phyloP scores from a whole-genome alignment of 2,113 vertebrate species.

The Coptodon bakossiorum region DNA sequence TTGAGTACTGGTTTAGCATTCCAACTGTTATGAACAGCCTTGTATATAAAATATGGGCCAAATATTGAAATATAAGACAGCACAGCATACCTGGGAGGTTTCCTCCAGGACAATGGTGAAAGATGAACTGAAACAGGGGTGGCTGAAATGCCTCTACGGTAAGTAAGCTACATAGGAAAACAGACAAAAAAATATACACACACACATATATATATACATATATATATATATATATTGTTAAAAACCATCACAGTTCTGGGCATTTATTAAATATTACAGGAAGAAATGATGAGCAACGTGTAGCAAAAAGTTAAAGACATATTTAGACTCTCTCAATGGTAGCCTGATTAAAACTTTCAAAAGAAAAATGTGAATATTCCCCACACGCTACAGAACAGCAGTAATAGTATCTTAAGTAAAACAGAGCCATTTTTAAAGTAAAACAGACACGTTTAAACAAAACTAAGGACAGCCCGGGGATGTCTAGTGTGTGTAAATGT shows the following conservation, averaged over 20 bases:
- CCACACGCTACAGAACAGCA: neutral
- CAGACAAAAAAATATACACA: neutral
- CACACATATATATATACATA: no score
- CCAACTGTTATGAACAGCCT: neutral
- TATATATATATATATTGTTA: neutral
- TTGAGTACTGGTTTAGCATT: neutral
- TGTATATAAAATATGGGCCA: neutral
- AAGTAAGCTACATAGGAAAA: conserved; percentile 45
- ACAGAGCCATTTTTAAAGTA: neutral
- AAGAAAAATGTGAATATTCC: neutral
- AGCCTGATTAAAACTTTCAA: neutral
- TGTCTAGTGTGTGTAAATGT: conserved; percentile 9
- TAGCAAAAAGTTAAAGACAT: neutral
- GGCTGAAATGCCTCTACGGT: conserved; percentile 57
- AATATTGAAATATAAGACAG: neutral
- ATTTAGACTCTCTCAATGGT: neutral
- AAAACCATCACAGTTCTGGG: neutral
- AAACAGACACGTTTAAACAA: neutral
- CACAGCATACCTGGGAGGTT: conserved; percentile 62
- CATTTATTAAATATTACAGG: neutral
- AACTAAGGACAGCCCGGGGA: neutral
- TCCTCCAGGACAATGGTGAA: conserved; percentile 67
- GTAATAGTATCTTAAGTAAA: neutral
- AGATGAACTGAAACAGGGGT: conserved; percentile 44
- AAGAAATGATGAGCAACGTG: neutral